phyloP scores from a whole-genome alignment of 1,140 invertebrate genomes.

The Macrostomum lignano region DNA sequence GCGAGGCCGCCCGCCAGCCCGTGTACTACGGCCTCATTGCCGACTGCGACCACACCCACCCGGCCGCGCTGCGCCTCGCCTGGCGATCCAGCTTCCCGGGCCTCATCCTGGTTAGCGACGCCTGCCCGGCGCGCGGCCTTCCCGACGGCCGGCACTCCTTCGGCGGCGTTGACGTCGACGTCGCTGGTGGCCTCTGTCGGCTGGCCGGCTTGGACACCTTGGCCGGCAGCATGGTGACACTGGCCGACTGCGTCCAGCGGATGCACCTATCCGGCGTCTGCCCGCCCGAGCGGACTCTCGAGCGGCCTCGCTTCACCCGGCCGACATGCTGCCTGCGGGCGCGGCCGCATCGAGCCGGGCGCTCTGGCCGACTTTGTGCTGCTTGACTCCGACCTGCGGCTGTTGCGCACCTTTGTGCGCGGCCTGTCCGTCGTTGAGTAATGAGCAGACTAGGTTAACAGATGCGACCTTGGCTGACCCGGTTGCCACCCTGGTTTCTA shows the following conservation, averaged over 20 bases:
- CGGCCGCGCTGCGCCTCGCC: constrained; percentile 65
- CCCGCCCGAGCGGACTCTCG: constrained; percentile 42
- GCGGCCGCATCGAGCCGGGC: too few relatives aligned
- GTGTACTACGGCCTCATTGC: constrained; percentile 79
- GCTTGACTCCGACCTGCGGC: too few relatives aligned
- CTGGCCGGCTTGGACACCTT: constrained; percentile 58
- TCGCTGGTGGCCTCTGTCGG: constrained; percentile 42
- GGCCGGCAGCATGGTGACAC: constrained; percentile 37
- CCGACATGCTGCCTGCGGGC: constrained; percentile 28
- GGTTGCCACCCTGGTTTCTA: too few relatives aligned
- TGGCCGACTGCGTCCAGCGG: constrained; percentile 7
- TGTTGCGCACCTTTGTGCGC: too few relatives aligned
- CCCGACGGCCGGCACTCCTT: constrained; percentile 51
- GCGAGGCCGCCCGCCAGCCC: constrained; percentile 26
- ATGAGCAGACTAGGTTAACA: too few relatives aligned
- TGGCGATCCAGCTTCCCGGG: constrained; percentile 44
- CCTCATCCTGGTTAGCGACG: constrained; percentile 72
- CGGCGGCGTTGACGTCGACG: constrained; percentile 50
- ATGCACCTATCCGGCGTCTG: constrained; percentile 2
- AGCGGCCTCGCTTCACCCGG: constrained; percentile 71
- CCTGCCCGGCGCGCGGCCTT: constrained; percentile 61
- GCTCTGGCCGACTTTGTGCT: too few relatives aligned
- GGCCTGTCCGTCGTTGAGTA: too few relatives aligned
- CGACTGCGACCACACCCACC: constrained; percentile 84
- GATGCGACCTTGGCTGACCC: too few relatives aligned